Conservation (phyloP, 1,140 invertebrate genomes). For the Subanguina moxae region DNA sequence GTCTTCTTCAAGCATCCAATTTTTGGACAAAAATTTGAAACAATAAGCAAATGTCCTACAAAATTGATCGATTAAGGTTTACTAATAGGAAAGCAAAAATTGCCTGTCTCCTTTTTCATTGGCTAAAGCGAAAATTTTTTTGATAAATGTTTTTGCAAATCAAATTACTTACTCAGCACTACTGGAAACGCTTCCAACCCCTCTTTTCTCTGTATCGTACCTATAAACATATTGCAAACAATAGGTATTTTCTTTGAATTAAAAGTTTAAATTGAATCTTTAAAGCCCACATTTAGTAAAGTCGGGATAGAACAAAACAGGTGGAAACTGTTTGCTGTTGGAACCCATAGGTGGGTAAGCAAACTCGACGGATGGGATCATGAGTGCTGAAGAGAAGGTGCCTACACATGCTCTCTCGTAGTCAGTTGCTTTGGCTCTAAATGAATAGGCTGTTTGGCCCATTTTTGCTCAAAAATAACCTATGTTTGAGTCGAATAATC, state of each 20-base stretch:
- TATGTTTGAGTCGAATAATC: constrained; percentile 32
- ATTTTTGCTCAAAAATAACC: constrained; percentile 20
- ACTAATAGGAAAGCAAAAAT: too few relatives aligned
- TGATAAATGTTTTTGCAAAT: too few relatives aligned
- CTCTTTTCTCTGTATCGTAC: constrained; percentile 35
- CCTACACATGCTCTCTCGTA: constrained; percentile 26
- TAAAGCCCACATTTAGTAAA: constrained; percentile 26
- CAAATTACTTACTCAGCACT: constrained; percentile 27
- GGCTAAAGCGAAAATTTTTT: constrained; percentile 1
- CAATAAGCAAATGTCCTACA: constrained; percentile 43
- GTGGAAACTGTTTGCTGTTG: constrained; percentile 31
- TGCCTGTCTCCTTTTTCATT: constrained; percentile 47
- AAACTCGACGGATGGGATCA: constrained; percentile 31
- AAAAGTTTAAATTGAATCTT: too few relatives aligned
- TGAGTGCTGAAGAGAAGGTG: constrained; percentile 1
- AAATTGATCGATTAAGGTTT: too few relatives aligned
- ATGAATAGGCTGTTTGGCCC: too few relatives aligned
- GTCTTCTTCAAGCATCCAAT: neutral
- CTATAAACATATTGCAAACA: too few relatives aligned
- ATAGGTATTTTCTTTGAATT: too few relatives aligned
- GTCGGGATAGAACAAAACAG: constrained; percentile 41
- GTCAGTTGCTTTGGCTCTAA: constrained; percentile 24
- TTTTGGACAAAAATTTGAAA: constrained; percentile 37
- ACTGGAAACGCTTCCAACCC: constrained; percentile 32
- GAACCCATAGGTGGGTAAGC: constrained; percentile 34